Conservation (phyloP, 35 echinoderm and acorn worm genomes). For the Heliocidaris erythrogramma region DNA sequence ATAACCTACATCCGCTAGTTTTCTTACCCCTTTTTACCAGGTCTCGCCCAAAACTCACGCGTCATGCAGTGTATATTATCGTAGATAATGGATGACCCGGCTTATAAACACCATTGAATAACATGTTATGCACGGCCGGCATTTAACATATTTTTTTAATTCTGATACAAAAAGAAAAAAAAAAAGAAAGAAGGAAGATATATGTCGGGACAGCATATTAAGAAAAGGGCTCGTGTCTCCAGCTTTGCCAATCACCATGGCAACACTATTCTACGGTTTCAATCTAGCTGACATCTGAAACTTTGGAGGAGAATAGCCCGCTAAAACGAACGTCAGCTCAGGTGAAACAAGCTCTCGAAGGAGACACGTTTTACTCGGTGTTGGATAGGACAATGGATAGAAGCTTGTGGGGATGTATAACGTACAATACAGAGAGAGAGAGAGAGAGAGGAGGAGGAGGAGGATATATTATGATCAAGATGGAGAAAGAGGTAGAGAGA, state of each 20-base stretch:
- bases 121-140: no score
- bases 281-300: not conserved
- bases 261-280: not conserved
- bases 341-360: not conserved
- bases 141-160: no score
- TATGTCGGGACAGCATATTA: not conserved
- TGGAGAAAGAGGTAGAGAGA: no score
- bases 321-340: not conserved
- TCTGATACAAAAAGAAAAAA: not conserved
- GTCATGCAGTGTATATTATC: not conserved
- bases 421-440: no score
- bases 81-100: not conserved
- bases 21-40: no score
- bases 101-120: not conserved
- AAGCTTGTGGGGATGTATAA: not conserved
- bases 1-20: no score
- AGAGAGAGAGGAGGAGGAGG: no score
- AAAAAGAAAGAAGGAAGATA: no score
- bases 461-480: no score
- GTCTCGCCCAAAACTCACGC: no score
- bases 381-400: not conserved
- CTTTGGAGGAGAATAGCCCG: not conserved
- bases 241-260: not conserved
- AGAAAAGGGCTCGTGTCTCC: not conserved
- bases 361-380: not conserved